These are phyloP conservation scores for Sebastolobus alascanus DNA, from an alignment of 2,797 vertebrate species.

Conservation along the genomic window DNA sequence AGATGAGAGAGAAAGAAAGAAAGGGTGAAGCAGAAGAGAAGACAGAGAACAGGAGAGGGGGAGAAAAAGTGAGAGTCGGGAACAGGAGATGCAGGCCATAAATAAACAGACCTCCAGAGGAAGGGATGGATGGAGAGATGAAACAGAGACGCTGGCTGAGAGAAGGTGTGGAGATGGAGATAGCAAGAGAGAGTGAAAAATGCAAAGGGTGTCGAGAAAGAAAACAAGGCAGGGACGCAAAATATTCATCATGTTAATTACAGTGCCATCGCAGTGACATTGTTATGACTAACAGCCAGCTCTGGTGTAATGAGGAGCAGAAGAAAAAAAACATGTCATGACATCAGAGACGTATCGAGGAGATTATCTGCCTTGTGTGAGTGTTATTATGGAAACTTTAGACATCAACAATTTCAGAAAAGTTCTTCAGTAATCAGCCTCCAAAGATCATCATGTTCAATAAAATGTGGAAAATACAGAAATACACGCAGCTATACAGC, in stretches of 20 bases:
- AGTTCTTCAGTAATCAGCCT: conserved; percentile 27
- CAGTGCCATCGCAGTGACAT: conserved; percentile 51
- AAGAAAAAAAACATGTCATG: conserved; percentile 4
- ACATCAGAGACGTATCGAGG: conserved; percentile 35
- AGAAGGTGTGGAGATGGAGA: conserved; percentile 56
- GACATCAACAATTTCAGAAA: not conserved
- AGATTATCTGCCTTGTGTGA: conserved; percentile 28
- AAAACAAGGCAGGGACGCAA: conserved; percentile 43
- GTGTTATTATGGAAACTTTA: conserved; percentile 18
- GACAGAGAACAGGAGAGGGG: conserved; percentile 68
- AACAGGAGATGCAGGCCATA: conserved; percentile 5
- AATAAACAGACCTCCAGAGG: conserved; percentile 22
- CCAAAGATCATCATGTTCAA: conserved; percentile 2
- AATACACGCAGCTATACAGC: not conserved
- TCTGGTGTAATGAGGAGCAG: conserved; percentile 62
- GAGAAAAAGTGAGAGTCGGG: conserved; percentile 9
- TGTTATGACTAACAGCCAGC: conserved; percentile 67
- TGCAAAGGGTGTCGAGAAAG: conserved; percentile 9
- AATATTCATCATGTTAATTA: conserved; percentile 74
- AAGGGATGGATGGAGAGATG: conserved; percentile 63
- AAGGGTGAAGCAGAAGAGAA: conserved; percentile 82
- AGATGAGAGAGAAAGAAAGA: conserved; percentile 63
- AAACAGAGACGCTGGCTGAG: conserved; percentile 10
- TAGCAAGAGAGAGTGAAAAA: conserved; percentile 22
- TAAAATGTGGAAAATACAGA: not conserved